These are phyloP conservation scores for Nipponacmea schrenckii DNA, from an alignment of 2,888 invertebrate species.

Conservation along the genomic window DNA sequence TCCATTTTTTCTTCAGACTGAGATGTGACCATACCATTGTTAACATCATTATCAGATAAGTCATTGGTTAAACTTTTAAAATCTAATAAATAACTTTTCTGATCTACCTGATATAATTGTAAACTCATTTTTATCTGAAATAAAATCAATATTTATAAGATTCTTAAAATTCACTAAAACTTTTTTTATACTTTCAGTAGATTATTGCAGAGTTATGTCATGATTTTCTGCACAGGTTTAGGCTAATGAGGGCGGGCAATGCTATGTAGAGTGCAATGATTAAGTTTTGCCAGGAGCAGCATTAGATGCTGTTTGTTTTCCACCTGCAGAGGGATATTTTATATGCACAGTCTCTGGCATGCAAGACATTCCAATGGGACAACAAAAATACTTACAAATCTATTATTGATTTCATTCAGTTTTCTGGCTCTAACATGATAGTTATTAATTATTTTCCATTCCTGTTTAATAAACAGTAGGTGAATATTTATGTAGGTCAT, in stretches of 20 bases:
- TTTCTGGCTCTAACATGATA: conserved; percentile 95
- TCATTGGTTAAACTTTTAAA: conserved; percentile 82
- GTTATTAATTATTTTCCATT: conserved; percentile 99
- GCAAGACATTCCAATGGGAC: no score
- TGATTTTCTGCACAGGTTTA: no score
- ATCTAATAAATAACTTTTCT: conserved; percentile 95
- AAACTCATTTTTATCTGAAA: conserved; percentile 86
- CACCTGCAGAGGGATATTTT: no score
- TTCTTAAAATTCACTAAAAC: no score
- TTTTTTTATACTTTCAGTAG: no score
- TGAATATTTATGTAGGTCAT: no score
- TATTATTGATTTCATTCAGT: conserved; percentile 83
- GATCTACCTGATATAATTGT: conserved; percentile 98
- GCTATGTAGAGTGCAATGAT: no score
- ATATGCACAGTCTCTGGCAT: no score
- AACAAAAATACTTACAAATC: conserved; percentile 74
- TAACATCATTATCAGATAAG: neutral
- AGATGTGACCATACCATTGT: neutral
- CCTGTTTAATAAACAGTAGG: conserved; percentile 69
- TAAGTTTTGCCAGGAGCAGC: no score
- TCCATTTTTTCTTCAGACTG: conserved; percentile 57
- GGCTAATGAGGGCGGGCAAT: no score
- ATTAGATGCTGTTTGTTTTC: no score
- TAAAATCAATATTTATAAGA: neutral
- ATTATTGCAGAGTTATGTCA: no score